Evolutionary conservation across 2,888 invertebrate species (phyloP).

Genomic region (Amphiduros pacificus): DNA sequence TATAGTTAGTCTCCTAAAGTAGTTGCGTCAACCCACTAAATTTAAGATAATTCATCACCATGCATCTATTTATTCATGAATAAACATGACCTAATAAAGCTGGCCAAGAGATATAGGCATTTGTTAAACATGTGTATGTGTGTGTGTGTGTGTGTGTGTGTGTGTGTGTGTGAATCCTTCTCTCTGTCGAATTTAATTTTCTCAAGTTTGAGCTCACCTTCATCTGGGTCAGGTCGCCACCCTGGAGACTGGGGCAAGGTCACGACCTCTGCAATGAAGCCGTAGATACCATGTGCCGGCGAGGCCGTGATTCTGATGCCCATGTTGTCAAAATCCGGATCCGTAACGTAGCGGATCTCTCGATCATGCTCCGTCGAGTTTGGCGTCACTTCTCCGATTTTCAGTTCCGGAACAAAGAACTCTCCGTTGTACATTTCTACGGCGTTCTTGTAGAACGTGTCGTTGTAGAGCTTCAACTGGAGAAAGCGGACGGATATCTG

Average conservation of each 20-base stretch:
- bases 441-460: constrained; percentile 69
- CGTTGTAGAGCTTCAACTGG: constrained; percentile 54
- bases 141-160: no score
- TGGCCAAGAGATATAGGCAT: no score
- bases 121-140: no score
- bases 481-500: constrained; percentile 73
- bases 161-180: no score
- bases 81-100: no score
- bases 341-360: constrained; percentile 38
- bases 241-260: constrained; percentile 71
- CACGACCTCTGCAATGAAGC: constrained; percentile 96
- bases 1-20: no score
- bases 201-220: no score
- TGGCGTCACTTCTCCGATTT: constrained; percentile 34
- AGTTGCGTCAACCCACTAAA: no score
- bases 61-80: no score
- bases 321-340: constrained; percentile 59
- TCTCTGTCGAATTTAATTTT: no score
- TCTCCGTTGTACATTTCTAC: constrained; percentile 90
- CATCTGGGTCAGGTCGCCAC: constrained; percentile 49
- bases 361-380: constrained; percentile 39
- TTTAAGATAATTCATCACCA: no score
- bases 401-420: constrained; percentile 71
- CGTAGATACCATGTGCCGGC: constrained; percentile 86
- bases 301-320: constrained; percentile 91